These are phyloP conservation scores for Oceanodroma leucorhoa DNA, from an alignment of 2,797 vertebrate species.

Conservation along the genomic window DNA sequence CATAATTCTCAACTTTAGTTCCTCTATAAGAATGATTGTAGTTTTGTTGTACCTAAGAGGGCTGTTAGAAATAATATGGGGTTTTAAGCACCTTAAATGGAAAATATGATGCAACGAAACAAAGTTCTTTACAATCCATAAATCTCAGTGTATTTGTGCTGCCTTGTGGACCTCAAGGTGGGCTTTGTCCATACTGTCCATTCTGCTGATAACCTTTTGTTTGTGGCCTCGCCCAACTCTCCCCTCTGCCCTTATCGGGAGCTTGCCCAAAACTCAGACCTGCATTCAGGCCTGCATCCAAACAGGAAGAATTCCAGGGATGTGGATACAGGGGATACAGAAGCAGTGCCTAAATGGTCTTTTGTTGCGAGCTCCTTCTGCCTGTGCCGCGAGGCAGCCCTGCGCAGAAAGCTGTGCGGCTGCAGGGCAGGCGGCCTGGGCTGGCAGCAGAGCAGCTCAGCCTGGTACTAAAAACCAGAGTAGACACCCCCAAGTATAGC, in stretches of 20 bases:
- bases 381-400: neutral
- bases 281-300: neutral
- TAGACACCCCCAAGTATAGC: accelerated
- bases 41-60: neutral
- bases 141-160: neutral
- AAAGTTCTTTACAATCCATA: neutral
- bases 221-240: neutral
- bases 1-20: neutral
- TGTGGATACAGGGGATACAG: accelerated
- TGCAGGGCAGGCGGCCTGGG: neutral
- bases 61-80: neutral
- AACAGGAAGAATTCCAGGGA: neutral
- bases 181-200: neutral
- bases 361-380: neutral
- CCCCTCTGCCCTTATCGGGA: neutral
- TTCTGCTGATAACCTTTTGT: neutral
- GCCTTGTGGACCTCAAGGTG: neutral
- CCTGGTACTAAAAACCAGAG: neutral
- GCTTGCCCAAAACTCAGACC: neutral
- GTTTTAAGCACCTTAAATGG: neutral
- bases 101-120: neutral
- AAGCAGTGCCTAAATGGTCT: neutral
- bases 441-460: neutral
- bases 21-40: neutral
- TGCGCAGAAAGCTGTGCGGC: accelerated